Evolutionary conservation across 2,888 invertebrate genomes (phyloP), one percentile per base, ranked within the genome.

Genomic region (Orthonychiurus folsomi): DNA sequence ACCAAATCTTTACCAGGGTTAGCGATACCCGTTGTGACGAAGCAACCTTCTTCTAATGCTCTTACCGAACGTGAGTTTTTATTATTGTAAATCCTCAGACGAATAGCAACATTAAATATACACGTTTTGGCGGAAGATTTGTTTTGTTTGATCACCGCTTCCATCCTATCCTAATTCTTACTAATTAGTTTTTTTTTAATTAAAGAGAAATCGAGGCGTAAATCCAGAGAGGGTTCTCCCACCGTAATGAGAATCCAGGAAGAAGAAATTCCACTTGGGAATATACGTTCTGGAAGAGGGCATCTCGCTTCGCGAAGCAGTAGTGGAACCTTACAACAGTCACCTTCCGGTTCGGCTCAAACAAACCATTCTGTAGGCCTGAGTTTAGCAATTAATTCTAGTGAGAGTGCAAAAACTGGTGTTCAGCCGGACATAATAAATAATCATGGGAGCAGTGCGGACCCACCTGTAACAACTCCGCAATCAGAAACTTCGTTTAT

Each of bases 401-500:
- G 25, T 18, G 21, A 18, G 27, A 21, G 15, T 18, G 18, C 24
- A n/a, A 3, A 25, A 27, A 56, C 27, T 18, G 37, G 56, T 23
- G 28, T 23, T 15, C 21, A 15, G 27, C n/a, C 15, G 27, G 37
- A 5, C 5, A 37, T 37, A 37, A 37, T 9, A 9, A 37, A 37
- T 24, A 55, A 12, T 24, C 15, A 12, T 12, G 9, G 24, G 21
- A 5, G 3, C 2, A 3, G 5, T 55, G 55, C 21, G 21, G 21
- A 12, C 9, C 57, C 57, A 3, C 48, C 47, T 47, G 66, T 65
- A 3, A 69, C 69, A n/a, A 67, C 69, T 25, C 70, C 69, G 1
- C 70, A 69, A 52, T 59, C 66, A 3, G 70, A 70, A 66, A 70
- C 70, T 3, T 70, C 70, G 1, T 70, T 70, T 50, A 69, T 68